Percentiles rank a stretch among this genome's conserved stretches.
Evolutionary conservation across 2,113 vertebrate species (phyloP).

Genomic region (Pedionomus torquatus): DNA sequence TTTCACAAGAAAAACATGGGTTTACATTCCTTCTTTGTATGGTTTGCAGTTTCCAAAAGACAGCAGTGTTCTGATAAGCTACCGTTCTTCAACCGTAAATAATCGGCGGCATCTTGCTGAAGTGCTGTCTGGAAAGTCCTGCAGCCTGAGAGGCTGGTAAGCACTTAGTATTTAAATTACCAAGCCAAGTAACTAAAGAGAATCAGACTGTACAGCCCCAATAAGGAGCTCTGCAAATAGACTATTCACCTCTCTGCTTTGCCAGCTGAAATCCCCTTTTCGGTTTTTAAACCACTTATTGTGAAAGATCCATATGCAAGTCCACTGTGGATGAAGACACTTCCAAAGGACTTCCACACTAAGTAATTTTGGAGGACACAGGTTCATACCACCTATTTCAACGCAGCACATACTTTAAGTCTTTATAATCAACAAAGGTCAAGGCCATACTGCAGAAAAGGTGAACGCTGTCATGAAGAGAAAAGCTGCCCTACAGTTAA

Average conservation of each 20-base stretch:
- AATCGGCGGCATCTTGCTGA: rapidly evolving
- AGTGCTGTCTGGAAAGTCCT: background rate
- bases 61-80: background rate
- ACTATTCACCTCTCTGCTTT: background rate
- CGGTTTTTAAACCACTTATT: background rate
- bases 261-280: background rate
- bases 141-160: background rate
- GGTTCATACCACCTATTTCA: background rate
- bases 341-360: background rate
- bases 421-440: background rate
- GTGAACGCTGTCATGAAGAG: background rate
- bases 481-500: background rate
- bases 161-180: background rate
- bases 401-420: background rate
- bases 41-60: background rate
- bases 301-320: background rate
- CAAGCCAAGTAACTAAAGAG: too few relatives aligned
- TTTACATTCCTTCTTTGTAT: background rate
- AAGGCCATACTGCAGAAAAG: background rate
- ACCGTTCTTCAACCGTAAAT: background rate
- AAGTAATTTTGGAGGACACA: background rate
- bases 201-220: background rate
- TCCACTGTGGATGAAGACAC: background rate
- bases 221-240: background rate
- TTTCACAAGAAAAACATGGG: background rate